phyloP scores from a whole-genome alignment of 2,888 invertebrate genomes.

The Phymatocera aterrima region DNA sequence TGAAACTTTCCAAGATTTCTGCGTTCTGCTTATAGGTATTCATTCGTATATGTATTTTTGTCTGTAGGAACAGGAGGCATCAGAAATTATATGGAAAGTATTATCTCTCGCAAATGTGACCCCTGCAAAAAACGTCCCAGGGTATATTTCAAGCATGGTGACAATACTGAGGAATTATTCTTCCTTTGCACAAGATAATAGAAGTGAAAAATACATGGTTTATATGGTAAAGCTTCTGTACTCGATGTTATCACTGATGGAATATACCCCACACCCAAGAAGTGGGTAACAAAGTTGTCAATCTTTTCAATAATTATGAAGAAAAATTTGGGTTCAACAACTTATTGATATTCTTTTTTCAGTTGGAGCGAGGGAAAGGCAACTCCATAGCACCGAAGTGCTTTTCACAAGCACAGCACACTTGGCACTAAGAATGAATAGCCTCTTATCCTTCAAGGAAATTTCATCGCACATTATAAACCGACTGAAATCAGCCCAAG shows the following conservation, averaged over 20 bases:
- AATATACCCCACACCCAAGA: conserved; percentile 47
- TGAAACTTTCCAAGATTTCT: no score
- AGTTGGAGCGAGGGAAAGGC: conserved; percentile 45
- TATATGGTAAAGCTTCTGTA: conserved; percentile 63
- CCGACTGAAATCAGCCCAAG: conserved; percentile 62
- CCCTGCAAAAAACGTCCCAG: conserved; percentile 48
- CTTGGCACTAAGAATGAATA: conserved; percentile 62
- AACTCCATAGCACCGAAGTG: conserved; percentile 57
- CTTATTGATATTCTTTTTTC: neutral
- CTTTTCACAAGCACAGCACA: conserved; percentile 55
- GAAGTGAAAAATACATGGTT: conserved; percentile 60
- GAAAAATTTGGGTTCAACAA: neutral
- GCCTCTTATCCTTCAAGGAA: conserved; percentile 65
- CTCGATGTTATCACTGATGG: conserved; percentile 60
- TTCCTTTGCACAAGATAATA: conserved; percentile 54
- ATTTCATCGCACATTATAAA: conserved; percentile 61
- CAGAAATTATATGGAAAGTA: conserved; percentile 57
- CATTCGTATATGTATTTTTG: conserved; percentile 27
- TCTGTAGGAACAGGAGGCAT: conserved; percentile 60
- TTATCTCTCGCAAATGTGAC: conserved; percentile 47
- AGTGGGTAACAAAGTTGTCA: conserved; percentile 43
- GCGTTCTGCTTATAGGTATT: no score
- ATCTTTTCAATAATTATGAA: neutral
- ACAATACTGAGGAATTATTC: conserved; percentile 60
- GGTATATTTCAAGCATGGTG: conserved; percentile 59